Base-by-base conservation (phyloP, 2,797 vertebrate genomes). In the Eutrigla gurnardus region DNA sequence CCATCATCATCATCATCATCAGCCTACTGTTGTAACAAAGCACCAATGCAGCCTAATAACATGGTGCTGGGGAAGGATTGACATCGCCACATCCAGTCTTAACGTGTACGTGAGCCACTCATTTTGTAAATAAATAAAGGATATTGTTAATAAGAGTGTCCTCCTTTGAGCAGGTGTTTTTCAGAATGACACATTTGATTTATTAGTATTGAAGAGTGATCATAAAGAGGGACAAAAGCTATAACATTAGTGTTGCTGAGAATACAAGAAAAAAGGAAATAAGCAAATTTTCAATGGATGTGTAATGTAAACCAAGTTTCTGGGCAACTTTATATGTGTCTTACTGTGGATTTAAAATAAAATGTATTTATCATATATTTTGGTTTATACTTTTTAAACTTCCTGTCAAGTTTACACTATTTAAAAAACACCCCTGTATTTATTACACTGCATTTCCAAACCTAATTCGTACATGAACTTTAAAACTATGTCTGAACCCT, bases 1-100 rank as follows among this genome's bases (percentile, higher is more conserved):
- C 70, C 58, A 63, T 80, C 70, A 78, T 76, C 82, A 83, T 73
- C 70, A 80, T 72, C 67, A 52, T 35, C 58, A 77, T 59, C 58
- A 64, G 32, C 39, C 75, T 18, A 45, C 65, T 84, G 62, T 68
- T 25, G 69, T 52, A 70, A 49, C 52, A 64, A 74, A 81, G 35
- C 53, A 18, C 60, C 35, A 35, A 11, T 36, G 12, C 42, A 53
- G 62, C 62, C 36, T 75, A 84, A 77, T 80, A 74, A 69, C 50
- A 25, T 45, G 10, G 32, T 18, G 40, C 57, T 67, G 55, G 42
- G 42, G 73, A 55, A 65, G 18, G 32, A 65, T 15, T 11, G 52
- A 67, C 4, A 13, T 76, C 39, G 13, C 47, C 65, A 12, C 40
- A 54, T 62, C 36, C 8, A 52, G 52, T 62, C 17, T 68, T 18